Conservation (phyloP, 2,888 invertebrate genomes). For the Panzeria rudis region DNA sequence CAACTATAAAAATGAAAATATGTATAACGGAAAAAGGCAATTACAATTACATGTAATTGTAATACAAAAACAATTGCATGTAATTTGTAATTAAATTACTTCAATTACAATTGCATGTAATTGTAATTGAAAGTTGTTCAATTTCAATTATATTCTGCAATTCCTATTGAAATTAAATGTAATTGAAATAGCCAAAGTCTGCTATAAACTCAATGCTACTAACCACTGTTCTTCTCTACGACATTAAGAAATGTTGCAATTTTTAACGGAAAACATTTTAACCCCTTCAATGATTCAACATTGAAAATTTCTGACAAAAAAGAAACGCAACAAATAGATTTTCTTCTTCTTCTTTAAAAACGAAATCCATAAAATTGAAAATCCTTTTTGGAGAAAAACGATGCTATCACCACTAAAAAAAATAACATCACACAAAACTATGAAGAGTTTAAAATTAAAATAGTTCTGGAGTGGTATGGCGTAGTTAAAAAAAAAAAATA, state of each 20-base stretch:
- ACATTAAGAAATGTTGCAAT: constrained; percentile 27
- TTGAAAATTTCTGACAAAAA: constrained; percentile 59
- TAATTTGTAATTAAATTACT: too few relatives aligned
- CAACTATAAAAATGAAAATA: too few relatives aligned
- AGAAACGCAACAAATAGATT: constrained; percentile 28
- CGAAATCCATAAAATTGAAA: constrained; percentile 59
- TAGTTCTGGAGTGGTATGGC: constrained; percentile 48
- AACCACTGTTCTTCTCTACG: constrained; percentile 38
- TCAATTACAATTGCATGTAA: too few relatives aligned
- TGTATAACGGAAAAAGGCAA: too few relatives aligned
- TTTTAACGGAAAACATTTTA: constrained; percentile 72
- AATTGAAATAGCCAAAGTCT: too few relatives aligned
- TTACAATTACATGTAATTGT: too few relatives aligned
- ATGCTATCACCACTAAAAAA: constrained; percentile 26
- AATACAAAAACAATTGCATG: too few relatives aligned
- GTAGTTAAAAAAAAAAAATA: constrained; percentile 44
- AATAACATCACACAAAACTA: constrained; percentile 15
- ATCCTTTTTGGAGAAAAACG: constrained; percentile 66
- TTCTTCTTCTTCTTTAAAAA: constrained; percentile 52
- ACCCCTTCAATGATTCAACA: constrained; percentile 72
- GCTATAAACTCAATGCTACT: too few relatives aligned
- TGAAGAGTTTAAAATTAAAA: constrained; percentile 71
- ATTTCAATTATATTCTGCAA: too few relatives aligned
- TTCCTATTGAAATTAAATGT: too few relatives aligned
- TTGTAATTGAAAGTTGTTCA: too few relatives aligned